Percentiles rank a stretch among this genome's conserved stretches.
These are phyloP conservation scores for Rhodeus uyekii DNA, from an alignment of 2,797 vertebrate species.

Conservation along the genomic window DNA sequence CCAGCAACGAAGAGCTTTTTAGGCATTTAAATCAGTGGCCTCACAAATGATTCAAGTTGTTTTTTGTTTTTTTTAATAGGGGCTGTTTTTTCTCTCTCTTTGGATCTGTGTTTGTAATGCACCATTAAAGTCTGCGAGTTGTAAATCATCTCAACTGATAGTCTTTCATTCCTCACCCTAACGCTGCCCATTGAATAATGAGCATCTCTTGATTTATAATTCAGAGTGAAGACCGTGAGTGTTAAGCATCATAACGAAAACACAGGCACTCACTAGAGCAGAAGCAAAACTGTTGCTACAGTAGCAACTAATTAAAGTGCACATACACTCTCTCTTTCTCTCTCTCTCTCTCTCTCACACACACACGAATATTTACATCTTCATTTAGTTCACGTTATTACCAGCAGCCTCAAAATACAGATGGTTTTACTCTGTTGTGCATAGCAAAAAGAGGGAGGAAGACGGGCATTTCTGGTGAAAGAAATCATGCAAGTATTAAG, in stretches of 20 bases:
- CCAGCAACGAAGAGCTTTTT: slow-evolving; percentile 25
- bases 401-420: neutral
- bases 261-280: neutral
- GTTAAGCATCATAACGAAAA: slow-evolving; percentile 29
- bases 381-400: slow-evolving; percentile 17
- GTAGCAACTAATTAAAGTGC: slow-evolving; percentile 23
- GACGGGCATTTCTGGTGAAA: neutral
- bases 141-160: slow-evolving; percentile 39
- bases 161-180: slow-evolving; percentile 35
- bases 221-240: neutral
- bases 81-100: neutral
- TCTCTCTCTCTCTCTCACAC: neutral
- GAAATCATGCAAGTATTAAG: neutral
- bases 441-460: neutral
- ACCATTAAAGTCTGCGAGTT: slow-evolving; percentile 23
- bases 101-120: neutral
- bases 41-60: neutral
- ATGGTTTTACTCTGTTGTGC: slow-evolving; percentile 5
- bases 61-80: slow-evolving; percentile 28
- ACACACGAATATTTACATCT: slow-evolving; percentile 9
- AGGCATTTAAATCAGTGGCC: slow-evolving; percentile 29
- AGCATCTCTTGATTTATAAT: slow-evolving; percentile 39
- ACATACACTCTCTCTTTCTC: neutral
- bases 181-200: slow-evolving; percentile 39
- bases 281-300: slow-evolving; percentile 7